Base-by-base conservation (phyloP, 92 coral and sea anemone species). In the Epizoanthus scotinus region DNA sequence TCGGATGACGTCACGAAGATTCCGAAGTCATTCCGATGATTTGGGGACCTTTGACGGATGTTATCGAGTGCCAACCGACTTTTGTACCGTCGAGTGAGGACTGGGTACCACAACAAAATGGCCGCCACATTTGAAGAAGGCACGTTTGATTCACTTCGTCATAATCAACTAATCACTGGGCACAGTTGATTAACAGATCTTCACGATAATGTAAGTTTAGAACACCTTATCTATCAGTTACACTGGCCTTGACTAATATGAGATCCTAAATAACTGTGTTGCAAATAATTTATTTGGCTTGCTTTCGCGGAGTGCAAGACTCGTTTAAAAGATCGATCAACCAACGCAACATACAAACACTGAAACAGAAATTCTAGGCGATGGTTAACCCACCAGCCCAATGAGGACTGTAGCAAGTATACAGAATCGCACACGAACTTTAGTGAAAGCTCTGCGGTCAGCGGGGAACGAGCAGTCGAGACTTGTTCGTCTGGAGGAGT, bases 361-460 rank as follows among this genome's bases (percentile, higher is more conserved):
- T n/a, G 5, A 34, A 4, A n/a, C 19, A 20, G 66, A 62, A 69
- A 77, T 29, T 20, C 14, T 71, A 20, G 0, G 40, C 20, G 28
- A 10, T 27, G 26, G 20, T 9, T 29, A 26, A 21, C 24, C 87
- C 44, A 61, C 54, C 13, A 58, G 17, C 44, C 84, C 85, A 2
- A 69, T 85, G 53, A 94, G 86, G 85, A 95, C 99, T 24, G 98
- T 93, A n/a, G 94, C 98, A 28, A 95, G 94, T 74, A 85, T 95
- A 50, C 99, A 95, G 63, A 95, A 93, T 78, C 94, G 99, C 20
- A 92, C 98, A 0, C 89, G 94, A 2, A 88, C 94, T 26, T 91
- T 93, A 19, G 90, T 95, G 20, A 87, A 93, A 59, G 92, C 97
- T 21, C 85, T 95, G 60, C 78, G 93, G 57, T 81, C 77, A 18